Percentiles rank a stretch among this genome's conserved stretches.
Conservation (phyloP, 2,888 invertebrate species). For the Clivina fossor region DNA sequence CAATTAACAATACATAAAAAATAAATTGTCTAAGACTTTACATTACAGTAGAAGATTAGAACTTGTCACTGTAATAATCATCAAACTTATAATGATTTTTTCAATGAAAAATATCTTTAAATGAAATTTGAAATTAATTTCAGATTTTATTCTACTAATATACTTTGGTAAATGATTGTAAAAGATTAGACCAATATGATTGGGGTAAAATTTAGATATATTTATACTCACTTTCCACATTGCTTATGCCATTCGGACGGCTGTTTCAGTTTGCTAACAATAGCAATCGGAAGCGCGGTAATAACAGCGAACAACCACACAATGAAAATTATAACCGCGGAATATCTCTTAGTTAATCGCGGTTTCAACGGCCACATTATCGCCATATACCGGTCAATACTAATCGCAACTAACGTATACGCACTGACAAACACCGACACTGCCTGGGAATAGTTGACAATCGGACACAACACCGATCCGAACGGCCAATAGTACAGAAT, state of each 20-base stretch:
- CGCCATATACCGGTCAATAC: constrained; percentile 86
- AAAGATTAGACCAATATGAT: not conserved
- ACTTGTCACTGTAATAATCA: no score
- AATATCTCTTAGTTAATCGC: constrained; percentile 72
- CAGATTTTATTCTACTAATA: no score
- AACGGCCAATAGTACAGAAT: constrained; percentile 88
- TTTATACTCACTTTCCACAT: constrained; percentile 63
- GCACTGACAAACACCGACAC: constrained; percentile 83
- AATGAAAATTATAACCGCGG: constrained; percentile 66
- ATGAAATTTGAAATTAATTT: no score
- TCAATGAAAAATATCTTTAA: no score
- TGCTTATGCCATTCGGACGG: constrained; percentile 64
- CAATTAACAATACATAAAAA: no score
- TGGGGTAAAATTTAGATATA: not conserved
- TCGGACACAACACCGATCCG: constrained; percentile 75
- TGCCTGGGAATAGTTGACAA: constrained; percentile 81
- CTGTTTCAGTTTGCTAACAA: constrained; percentile 69
- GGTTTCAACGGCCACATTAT: constrained; percentile 87
- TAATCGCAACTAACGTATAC: constrained; percentile 88
- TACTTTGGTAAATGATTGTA: no score
- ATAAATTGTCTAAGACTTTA: no score
- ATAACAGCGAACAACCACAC: constrained; percentile 78
- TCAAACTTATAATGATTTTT: no score
- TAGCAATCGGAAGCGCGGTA: constrained; percentile 78
- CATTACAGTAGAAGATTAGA: not conserved